These are phyloP conservation scores for Drosophila atripex DNA, from an alignment of 2,888 invertebrate genomes.

Conservation along the genomic window DNA sequence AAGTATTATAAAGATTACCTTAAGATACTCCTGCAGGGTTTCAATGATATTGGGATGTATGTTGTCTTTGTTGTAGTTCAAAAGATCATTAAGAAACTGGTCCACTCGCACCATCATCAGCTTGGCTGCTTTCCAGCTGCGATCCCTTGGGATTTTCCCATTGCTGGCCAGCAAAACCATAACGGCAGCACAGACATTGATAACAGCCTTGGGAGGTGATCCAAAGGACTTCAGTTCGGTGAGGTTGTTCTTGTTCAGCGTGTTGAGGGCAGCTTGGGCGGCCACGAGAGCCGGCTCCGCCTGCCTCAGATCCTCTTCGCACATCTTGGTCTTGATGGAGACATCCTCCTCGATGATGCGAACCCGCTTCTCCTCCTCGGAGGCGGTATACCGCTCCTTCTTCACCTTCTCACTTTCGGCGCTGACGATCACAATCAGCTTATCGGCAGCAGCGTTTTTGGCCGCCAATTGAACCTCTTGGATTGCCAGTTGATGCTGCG, in stretches of 20 bases:
- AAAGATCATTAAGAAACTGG: conserved; percentile 92
- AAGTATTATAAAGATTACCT: conserved; percentile 50
- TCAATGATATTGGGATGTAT: conserved; percentile 95
- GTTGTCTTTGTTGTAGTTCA: conserved; percentile 96
- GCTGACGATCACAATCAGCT: conserved; percentile 93
- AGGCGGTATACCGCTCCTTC: conserved; percentile 91
- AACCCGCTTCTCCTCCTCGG: conserved; percentile 95
- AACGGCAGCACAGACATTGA: conserved; percentile 94
- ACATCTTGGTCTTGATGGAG: conserved; percentile 92
- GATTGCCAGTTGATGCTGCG: conserved; percentile 85
- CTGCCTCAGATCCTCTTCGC: conserved; percentile 94
- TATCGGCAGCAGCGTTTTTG: conserved; percentile 96
- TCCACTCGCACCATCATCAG: conserved; percentile 95
- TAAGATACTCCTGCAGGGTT: conserved; percentile 85
- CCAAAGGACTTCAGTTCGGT: conserved; percentile 98
- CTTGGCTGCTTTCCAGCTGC: conserved; percentile 97
- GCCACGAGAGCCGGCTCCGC: conserved; percentile 96
- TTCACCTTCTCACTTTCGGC: conserved; percentile 96
- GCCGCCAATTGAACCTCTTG: conserved; percentile 94
- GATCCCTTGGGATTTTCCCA: conserved; percentile 95
- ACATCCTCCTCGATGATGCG: conserved; percentile 95
- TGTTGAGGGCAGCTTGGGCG: conserved; percentile 91
- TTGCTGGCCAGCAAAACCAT: conserved; percentile 92
- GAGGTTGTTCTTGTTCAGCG: conserved; percentile 96
- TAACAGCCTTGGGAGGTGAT: conserved; percentile 95